Base-by-base conservation (phyloP, 2,888 invertebrate species). In the Tetragonula carbonaria region DNA sequence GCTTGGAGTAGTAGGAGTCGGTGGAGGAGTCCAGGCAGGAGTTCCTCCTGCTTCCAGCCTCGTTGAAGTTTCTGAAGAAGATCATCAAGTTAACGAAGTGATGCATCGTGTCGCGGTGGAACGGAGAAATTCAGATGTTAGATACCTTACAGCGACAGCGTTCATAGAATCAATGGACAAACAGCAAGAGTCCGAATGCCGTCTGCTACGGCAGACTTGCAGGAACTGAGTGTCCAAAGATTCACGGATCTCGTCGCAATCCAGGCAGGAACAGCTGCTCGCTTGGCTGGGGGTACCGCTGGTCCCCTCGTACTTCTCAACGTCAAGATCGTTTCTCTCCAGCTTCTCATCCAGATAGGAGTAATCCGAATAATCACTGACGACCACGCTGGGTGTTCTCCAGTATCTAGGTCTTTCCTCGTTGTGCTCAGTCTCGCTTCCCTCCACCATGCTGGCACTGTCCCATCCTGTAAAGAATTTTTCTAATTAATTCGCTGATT, bases 341-440 rank as follows among this genome's bases (percentile, higher is more conserved):
- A 91, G 91, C 23, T 92, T 92, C 75, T 94, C 94, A 51, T 94
- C 94, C 53, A 93, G 78, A 86, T 94, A 94, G 33, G 94, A 94
- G 91, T 96, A 97, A 91, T 98, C 98, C 0, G 97, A 97, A 92
- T 98, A 98, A 93, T 98, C 98, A 92, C 97, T 98, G 65, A 98
- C 97, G 4, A 98, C 97, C 68, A 98, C 98, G 78, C 98, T 98
- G 0, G 98, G 98, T 0, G 98, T 97, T 82, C 98, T 95, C 94
- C 97, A 97, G 91, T 96, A 97, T 6, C 96, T 89, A 0, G 93
- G 93, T 73, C 90, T 91, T 38, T 92, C 94, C 68, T 93, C 93
- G 45, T 80, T 91, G 1, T 91, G 88, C 66, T 94, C 94, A 74
- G 89, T 90, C 59, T 94, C 93, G 13, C 80, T 88, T 38, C 89